These are phyloP conservation scores for Drosophila mayri DNA, from an alignment of 1,140 invertebrate genomes.

Conservation along the genomic window DNA sequence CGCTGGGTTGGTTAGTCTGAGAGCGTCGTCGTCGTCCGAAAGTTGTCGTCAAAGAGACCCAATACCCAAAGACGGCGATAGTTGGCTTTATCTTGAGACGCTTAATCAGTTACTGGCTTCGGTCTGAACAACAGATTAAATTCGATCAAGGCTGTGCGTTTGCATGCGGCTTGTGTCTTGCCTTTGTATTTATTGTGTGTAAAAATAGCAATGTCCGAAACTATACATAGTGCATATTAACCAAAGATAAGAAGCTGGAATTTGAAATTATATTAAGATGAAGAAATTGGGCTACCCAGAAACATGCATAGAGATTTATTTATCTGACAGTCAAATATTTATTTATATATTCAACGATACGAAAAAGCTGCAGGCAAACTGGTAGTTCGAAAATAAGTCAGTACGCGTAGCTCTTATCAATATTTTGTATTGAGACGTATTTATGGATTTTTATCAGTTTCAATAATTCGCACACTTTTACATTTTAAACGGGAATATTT, in stretches of 20 bases:
- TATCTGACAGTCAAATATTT: background rate
- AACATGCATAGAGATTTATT: background rate
- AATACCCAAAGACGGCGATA: constrained; percentile 27
- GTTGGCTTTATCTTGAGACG: constrained; percentile 32
- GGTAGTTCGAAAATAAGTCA: background rate
- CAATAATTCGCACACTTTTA: background rate
- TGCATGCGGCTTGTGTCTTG: constrained; percentile 18
- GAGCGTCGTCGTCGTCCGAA: constrained; percentile 17
- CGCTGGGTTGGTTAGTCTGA: constrained; percentile 19
- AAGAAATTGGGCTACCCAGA: background rate
- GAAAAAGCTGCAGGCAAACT: background rate
- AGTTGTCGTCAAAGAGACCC: constrained; percentile 29
- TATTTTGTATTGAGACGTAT: background rate
- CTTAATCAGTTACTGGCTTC: constrained; percentile 44
- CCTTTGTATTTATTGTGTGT: background rate
- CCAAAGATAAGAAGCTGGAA: background rate
- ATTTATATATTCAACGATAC: too few relatives aligned
- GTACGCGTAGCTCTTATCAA: background rate
- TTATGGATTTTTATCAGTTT: background rate
- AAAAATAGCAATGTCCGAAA: background rate
- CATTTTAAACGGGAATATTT: background rate
- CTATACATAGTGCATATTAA: background rate
- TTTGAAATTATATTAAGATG: background rate
- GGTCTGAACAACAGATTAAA: constrained; percentile 35
- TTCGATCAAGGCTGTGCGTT: constrained; percentile 35